Percentiles rank a stretch among this genome's conserved stretches.
These are phyloP conservation scores for Polydrusus tereticollis DNA, from an alignment of 2,888 invertebrate species.

Conservation along the genomic window DNA sequence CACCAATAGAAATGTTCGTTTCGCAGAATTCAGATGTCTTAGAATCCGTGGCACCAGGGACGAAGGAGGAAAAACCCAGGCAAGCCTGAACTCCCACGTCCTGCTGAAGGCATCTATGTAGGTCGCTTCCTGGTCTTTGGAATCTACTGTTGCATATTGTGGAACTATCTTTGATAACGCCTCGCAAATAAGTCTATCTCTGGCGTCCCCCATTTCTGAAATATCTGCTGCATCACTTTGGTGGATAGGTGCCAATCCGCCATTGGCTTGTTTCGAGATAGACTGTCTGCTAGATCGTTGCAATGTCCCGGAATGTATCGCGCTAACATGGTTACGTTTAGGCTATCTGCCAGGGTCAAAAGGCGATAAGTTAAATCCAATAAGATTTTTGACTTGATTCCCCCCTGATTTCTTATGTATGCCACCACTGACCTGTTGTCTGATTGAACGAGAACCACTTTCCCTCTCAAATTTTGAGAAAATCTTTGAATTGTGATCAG, in stretches of 20 bases:
- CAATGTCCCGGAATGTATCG: constrained; percentile 46
- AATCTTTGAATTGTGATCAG: constrained; percentile 17
- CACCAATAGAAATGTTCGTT: no score
- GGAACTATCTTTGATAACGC: constrained; percentile 46
- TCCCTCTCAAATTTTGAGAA: not conserved
- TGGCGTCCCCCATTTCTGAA: constrained; percentile 49
- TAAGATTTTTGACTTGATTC: not conserved
- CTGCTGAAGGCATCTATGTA: constrained; percentile 51
- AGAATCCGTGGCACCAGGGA: constrained; percentile 54
- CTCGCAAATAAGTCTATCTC: constrained; percentile 50
- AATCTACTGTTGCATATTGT: constrained; percentile 43
- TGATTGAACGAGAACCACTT: constrained; percentile 22
- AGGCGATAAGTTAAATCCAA: not conserved
- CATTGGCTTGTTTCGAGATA: constrained; percentile 41
- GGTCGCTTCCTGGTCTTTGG: constrained; percentile 28
- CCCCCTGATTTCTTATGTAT: not conserved
- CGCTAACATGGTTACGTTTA: not conserved
- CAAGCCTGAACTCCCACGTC: constrained; percentile 46
- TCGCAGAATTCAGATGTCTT: constrained; percentile 53
- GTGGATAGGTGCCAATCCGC: constrained; percentile 49
- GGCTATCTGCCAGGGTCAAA: not conserved
- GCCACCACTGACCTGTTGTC: constrained; percentile 30
- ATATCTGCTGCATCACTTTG: constrained; percentile 35
- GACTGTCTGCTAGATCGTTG: constrained; percentile 51
- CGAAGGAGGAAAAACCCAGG: constrained; percentile 59